Evolutionary conservation across 2,113 vertebrate species (phyloP).

Genomic region (Phasianus colchicus): DNA sequence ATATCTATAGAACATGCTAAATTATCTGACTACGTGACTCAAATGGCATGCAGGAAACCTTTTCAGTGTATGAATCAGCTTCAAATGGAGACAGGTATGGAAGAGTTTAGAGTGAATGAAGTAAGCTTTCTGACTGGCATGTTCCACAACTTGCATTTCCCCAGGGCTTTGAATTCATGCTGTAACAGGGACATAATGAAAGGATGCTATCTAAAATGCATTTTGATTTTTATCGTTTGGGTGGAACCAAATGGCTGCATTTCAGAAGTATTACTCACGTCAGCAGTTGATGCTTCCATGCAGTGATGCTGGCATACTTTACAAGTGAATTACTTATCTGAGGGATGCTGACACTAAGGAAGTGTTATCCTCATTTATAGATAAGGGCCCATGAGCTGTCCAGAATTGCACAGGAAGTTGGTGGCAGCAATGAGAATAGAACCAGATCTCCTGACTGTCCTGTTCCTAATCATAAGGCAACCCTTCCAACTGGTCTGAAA

Average conservation of each 20-base stretch:
- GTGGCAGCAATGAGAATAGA: slow-evolving; percentile 41
- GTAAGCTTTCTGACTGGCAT: slow-evolving; percentile 31
- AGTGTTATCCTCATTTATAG: background rate
- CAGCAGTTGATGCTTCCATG: background rate
- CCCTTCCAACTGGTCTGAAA: slow-evolving; percentile 14
- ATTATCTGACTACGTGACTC: background rate
- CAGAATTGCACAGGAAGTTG: slow-evolving; percentile 9
- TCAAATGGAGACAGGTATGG: slow-evolving; percentile 21
- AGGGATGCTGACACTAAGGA: slow-evolving; percentile 8
- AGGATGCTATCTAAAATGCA: slow-evolving; percentile 19
- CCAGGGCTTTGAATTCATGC: slow-evolving; percentile 53
- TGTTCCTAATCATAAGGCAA: slow-evolving; percentile 47
- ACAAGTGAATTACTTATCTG: background rate
- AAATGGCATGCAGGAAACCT: slow-evolving; percentile 3
- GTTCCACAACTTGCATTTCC: slow-evolving; percentile 26
- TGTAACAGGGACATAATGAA: slow-evolving; percentile 39
- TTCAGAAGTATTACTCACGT: slow-evolving; percentile 53
- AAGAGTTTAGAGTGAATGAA: slow-evolving; percentile 26
- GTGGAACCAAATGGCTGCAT: slow-evolving; percentile 50
- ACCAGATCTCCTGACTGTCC: slow-evolving; percentile 50
- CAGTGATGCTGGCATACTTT: background rate
- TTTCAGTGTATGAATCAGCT: slow-evolving; percentile 21
- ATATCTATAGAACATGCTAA: background rate
- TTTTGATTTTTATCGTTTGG: slow-evolving; percentile 49
- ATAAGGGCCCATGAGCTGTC: slow-evolving; percentile 32